These are phyloP conservation scores for Tragulus kanchil DNA, from an alignment of 2,113 vertebrate genomes.

Conservation along the genomic window DNA sequence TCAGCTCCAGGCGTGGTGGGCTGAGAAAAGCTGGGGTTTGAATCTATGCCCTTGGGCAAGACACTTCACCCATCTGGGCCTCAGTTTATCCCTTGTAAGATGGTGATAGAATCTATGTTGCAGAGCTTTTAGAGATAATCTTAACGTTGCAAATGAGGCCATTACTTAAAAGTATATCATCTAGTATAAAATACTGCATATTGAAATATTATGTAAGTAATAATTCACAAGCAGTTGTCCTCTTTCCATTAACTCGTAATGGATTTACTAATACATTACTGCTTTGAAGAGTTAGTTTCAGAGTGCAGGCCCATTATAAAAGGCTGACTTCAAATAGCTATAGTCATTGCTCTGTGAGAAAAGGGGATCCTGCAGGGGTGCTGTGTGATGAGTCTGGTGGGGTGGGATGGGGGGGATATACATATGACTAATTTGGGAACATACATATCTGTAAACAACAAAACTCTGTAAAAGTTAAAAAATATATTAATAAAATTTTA, in stretches of 20 bases:
- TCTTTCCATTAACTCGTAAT: constrained; percentile 18
- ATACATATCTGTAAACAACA: no score
- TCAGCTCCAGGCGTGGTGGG: background rate
- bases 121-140: background rate
- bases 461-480: no score
- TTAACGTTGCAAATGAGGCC: background rate
- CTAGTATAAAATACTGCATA: background rate
- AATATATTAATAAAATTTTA: no score
- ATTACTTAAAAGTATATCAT: background rate
- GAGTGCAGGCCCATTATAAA: background rate
- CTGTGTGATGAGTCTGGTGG: no score
- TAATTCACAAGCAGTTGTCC: constrained; percentile 30
- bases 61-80: background rate
- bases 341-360: no score
- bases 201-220: background rate
- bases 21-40: background rate
- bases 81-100: background rate
- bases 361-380: no score
- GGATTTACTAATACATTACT: background rate
- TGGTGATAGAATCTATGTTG: background rate
- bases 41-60: background rate
- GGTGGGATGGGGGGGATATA: no score
- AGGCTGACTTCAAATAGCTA: no score
- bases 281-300: constrained; percentile 44
- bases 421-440: no score